These are phyloP conservation scores for Hesperophylax magnus DNA, from an alignment of 1,140 invertebrate genomes.

Conservation along the genomic window DNA sequence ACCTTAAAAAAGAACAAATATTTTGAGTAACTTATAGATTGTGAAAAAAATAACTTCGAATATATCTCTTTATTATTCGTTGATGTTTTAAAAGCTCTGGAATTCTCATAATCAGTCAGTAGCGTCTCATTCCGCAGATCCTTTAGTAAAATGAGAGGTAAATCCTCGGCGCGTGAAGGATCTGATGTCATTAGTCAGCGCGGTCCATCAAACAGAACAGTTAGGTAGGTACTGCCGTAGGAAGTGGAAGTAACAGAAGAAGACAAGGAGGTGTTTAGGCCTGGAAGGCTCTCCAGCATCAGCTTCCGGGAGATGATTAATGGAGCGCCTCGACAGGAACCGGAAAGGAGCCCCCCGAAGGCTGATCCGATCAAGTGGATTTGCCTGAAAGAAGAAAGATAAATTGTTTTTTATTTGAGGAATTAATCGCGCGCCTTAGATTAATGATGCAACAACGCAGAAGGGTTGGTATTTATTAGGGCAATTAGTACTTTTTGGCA, in stretches of 20 bases:
- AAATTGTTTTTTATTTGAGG: slow-evolving; percentile 35
- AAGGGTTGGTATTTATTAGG: slow-evolving; percentile 29
- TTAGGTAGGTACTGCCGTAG: slow-evolving; percentile 42
- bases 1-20: no score
- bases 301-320: slow-evolving; percentile 48
- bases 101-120: neutral
- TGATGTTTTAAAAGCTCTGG: no score
- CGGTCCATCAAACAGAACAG: slow-evolving; percentile 52
- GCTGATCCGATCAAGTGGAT: slow-evolving; percentile 34
- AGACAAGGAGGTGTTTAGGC: slow-evolving; percentile 56
- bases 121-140: neutral
- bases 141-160: neutral
- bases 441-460: slow-evolving; percentile 18
- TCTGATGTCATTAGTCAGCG: slow-evolving; percentile 57
- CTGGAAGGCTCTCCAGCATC: slow-evolving; percentile 19
- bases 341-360: neutral
- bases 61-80: no score
- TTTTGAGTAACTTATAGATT: no score
- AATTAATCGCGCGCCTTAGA: slow-evolving; percentile 32
- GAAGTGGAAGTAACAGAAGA: neutral
- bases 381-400: slow-evolving; percentile 33
- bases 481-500: neutral
- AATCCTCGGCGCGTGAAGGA: slow-evolving; percentile 38
- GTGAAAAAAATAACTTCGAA: no score
- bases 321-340: slow-evolving; percentile 30